These are phyloP conservation scores for Dolomedes plantarius DNA, from an alignment of 2,888 invertebrate species.

Conservation along the genomic window DNA sequence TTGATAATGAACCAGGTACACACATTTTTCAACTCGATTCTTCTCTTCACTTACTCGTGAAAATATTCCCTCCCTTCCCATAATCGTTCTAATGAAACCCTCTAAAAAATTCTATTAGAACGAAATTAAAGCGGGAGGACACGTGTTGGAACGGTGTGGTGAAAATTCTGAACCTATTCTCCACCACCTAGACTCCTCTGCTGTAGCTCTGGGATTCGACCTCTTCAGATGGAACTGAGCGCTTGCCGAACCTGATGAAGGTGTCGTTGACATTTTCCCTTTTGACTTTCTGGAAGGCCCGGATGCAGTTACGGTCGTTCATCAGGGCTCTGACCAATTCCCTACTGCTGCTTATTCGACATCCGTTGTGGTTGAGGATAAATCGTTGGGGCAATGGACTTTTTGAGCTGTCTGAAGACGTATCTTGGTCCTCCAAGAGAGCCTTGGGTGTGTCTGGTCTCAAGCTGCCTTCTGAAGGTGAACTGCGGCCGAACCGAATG, in stretches of 20 bases:
- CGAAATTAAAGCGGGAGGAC: background rate
- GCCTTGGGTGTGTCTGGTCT: background rate
- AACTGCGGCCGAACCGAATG: conserved; percentile 57
- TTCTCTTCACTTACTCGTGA: background rate
- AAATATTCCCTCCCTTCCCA: conserved; percentile 5
- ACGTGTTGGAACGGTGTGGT: background rate
- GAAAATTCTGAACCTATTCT: background rate
- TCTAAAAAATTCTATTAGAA: conserved; percentile 8
- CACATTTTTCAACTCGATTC: background rate
- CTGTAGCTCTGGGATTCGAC: background rate
- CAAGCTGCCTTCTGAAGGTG: background rate
- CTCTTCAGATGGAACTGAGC: conserved; percentile 49
- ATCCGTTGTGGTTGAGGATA: conserved; percentile 40
- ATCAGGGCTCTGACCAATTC: conserved; percentile 48
- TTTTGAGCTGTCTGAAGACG: background rate
- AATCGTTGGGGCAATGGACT: conserved; percentile 8
- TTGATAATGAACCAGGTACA: conserved; percentile 20
- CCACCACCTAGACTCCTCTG: background rate
- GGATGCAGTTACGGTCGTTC: conserved; percentile 47
- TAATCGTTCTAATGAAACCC: conserved; percentile 11
- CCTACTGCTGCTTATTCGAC: conserved; percentile 23
- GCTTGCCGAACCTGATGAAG: conserved; percentile 68
- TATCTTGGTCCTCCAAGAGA: background rate
- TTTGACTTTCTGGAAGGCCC: conserved; percentile 54
- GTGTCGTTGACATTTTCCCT: conserved; percentile 66